Percentiles rank a stretch among this genome's conserved stretches.
Evolutionary conservation across 2,113 vertebrate genomes (phyloP).

Genomic region (Callaeas wilsoni): DNA sequence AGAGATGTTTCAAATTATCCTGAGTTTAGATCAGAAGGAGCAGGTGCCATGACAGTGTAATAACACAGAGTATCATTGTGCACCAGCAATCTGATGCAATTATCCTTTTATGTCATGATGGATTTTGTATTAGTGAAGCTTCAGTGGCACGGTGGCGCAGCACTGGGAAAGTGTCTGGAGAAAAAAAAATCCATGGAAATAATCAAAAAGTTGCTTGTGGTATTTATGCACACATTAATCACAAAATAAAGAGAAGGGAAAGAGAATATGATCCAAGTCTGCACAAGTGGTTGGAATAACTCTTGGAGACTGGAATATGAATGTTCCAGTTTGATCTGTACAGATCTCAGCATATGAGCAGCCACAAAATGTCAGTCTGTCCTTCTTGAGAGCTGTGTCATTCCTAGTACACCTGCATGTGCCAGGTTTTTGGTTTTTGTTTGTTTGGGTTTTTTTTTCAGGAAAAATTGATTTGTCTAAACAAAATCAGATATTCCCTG

Average conservation of each 20-base stretch:
- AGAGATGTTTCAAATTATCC: neutral
- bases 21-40: neutral
- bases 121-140: constrained; percentile 10
- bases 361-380: neutral
- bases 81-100: neutral
- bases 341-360: neutral
- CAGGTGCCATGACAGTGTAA: neutral
- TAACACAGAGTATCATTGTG: neutral
- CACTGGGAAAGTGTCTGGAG: neutral
- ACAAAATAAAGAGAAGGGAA: neutral
- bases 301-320: neutral
- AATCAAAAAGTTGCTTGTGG: neutral
- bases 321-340: neutral
- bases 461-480: neutral
- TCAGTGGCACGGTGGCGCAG: neutral
- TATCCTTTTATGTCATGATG: neutral
- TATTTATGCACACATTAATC: neutral
- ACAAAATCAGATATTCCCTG: neutral
- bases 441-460: too few relatives aligned
- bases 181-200: neutral
- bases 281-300: neutral
- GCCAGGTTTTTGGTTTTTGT: neutral
- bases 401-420: neutral
- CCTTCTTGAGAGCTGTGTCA: neutral
- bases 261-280: too few relatives aligned